These are phyloP conservation scores for Phenganax subtilis DNA, from an alignment of 92 coral and sea anemone genomes.

Conservation along the genomic window DNA sequence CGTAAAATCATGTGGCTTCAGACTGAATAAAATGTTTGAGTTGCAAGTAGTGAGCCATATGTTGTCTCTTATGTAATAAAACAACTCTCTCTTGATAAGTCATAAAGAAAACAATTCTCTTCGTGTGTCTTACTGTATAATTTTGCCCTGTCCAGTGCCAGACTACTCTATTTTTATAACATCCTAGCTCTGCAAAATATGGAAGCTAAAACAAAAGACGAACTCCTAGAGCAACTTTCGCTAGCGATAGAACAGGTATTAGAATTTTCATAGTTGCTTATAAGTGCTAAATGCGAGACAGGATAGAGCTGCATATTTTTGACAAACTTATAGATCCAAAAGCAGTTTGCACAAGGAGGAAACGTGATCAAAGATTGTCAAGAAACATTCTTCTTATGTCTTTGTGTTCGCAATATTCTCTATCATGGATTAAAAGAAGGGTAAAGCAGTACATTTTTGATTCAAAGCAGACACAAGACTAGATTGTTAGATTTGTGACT, in stretches of 20 bases:
- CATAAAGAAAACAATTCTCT: background rate
- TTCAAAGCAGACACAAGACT: background rate
- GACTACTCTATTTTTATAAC: too few species aligned
- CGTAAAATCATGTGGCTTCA: too few species aligned
- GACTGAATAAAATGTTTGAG: too few species aligned
- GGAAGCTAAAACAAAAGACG: slow-evolving; percentile 43
- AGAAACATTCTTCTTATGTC: slow-evolving; percentile 63
- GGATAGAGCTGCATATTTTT: too few species aligned
- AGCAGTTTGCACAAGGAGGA: slow-evolving; percentile 60
- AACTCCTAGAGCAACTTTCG: slow-evolving; percentile 58
- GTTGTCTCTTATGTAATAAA: too few species aligned
- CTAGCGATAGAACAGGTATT: slow-evolving; percentile 75
- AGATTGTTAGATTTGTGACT: background rate
- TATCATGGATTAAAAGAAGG: slow-evolving; percentile 90
- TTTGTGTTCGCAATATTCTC: slow-evolving; percentile 71
- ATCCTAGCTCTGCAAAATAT: background rate
- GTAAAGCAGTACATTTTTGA: slow-evolving; percentile 37
- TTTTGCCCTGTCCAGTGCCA: too few species aligned
- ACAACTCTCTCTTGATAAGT: background rate
- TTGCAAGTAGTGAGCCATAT: too few species aligned
- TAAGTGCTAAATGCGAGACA: too few species aligned
- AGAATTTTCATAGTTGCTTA: too few species aligned
- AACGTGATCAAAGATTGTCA: slow-evolving; percentile 67
- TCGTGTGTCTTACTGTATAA: too few species aligned
- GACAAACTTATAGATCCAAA: slow-evolving; percentile 59